Base-by-base conservation (phyloP, 2,888 invertebrate genomes). In the Apeira syringaria region DNA sequence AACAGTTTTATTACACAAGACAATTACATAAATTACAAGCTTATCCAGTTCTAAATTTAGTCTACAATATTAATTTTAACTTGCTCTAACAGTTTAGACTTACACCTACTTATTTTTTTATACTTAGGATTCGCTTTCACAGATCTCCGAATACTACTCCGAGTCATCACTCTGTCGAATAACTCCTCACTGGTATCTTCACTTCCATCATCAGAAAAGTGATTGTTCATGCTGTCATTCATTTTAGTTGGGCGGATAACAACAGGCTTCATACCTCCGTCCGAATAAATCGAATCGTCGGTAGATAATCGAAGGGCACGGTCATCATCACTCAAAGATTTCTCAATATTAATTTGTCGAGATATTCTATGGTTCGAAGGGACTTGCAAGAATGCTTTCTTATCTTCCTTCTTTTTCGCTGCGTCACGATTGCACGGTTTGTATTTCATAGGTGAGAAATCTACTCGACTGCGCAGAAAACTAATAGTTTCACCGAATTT, bases 71-170 rank as follows among this genome's bases (percentile, higher is more conserved):
- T 88, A 0, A 83, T 72, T 76, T 88, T 88, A 1, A 88, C 80
- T 51, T 88, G 89, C 45, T 86, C 89, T 31, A 89, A 52, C 13
- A 88, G 69, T 57, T 89, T 89, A 0, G 89, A 87, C 69, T 89
- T 89, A 25, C 71, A 73, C 60, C 89, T 68, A 61, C 77, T 89
- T 29, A 89, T 89, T 64, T 89, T 89, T 55, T 89, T 89, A 53
- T 89, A 89, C 54, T 89, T 89, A n/a, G 89, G 89, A 53, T 89
- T 89, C 0, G 84, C 85, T 72, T 89, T 89, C 1, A 88, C 83
- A 1, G 89, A 89, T 59, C 83, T 66, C 60, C 89, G 70, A 8
- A 86, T 68, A 48, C 89, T 89, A 49, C 78, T 88, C 59, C 89
- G 79, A 0, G 80, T 77, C 89, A 89, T 89, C 0, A 89, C 88